A percentile compares a stretch with the other conserved stretches of the same genome.
Evolutionary conservation across 2,888 invertebrate genomes (phyloP).

Genomic region (Corythucha ciliata): DNA sequence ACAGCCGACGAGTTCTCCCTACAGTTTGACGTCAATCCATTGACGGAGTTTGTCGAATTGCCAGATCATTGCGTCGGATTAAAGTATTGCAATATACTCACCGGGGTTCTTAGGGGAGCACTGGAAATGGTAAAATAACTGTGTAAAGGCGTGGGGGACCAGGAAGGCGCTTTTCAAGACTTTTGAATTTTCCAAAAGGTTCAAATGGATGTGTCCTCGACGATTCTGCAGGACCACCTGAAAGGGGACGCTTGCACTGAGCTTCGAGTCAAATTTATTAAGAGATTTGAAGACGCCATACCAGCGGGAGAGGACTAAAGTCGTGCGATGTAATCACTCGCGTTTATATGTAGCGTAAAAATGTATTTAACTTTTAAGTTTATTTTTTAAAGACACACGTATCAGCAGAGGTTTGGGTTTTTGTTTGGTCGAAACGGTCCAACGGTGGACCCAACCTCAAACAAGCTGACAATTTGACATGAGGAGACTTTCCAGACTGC

Average conservation of each 20-base stretch:
- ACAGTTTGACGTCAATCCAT: slow-evolving; percentile 86
- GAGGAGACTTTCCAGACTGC: no score
- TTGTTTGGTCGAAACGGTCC: no score
- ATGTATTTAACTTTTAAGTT: no score
- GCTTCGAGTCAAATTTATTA: slow-evolving; percentile 85
- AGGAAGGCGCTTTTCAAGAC: background rate
- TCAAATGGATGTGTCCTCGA: slow-evolving; percentile 87
- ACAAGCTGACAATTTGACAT: no score
- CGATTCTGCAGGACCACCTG: slow-evolving; percentile 90
- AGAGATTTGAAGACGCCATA: slow-evolving; percentile 91
- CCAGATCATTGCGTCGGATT: slow-evolving; percentile 73
- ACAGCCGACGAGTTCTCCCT: slow-evolving; percentile 94
- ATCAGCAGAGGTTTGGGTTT: no score
- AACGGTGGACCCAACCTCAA: no score
- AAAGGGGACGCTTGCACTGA: slow-evolving; percentile 93
- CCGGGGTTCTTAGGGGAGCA: slow-evolving; percentile 86
- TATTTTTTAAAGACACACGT: no score
- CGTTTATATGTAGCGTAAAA: no score
- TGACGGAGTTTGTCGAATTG: slow-evolving; percentile 94
- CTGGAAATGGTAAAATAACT: slow-evolving; percentile 76
- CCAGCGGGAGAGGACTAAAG: slow-evolving; percentile 93
- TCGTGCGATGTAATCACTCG: no score
- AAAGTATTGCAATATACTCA: slow-evolving; percentile 85
- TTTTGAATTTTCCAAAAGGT: slow-evolving; percentile 42
- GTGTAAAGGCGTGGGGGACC: background rate